Evolutionary conservation across 2,888 invertebrate genomes (phyloP), one percentile per base, ranked within the genome.

Genomic region (Ellobium chinense): DNA sequence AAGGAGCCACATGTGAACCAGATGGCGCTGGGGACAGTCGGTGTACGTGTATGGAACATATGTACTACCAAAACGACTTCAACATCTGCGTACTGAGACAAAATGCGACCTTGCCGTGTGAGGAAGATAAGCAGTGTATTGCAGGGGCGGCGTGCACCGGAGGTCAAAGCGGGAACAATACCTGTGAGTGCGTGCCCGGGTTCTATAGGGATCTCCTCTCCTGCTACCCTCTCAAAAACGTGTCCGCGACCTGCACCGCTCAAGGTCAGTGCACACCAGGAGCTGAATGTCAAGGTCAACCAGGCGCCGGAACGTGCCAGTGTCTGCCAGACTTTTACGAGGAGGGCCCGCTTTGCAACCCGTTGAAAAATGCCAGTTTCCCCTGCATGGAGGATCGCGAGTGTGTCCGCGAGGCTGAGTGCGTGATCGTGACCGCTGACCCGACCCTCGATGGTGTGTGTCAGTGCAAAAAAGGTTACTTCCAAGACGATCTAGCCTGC

Each of bases 221-320:
- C 3, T 82, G 82, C 34, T n/a, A 37, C 29, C 37, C 76, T 12
- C 46, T 82, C 24, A 80, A 56, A n/a, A 77, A 82, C 36, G 77
- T 77, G 0, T 77, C 73, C 12, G 72, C 70, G 0, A 60, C 82
- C 14, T 82, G 82, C 27, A 77, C 77, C 14, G 73, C 60, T 1
- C 80, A 73, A 56, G 80, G 77, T 37, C 80, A 82, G 69, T 82
- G 82, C 24, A 34, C 66, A 18, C 70, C 70, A 7, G 77, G 77
- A 34, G 60, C 77, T 14, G 77, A 77, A 29, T 77, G 77, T 60
- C 58, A 56, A 27, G 77, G 77, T 1, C 12, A 27, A 27, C 29
- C 34, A 54, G 58, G 58, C 18, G n/a, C 54, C 5, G 14, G 60
- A 18, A 56, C 24, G 21, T 77, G 77, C 31, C 2, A 12, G n/a